Conservation (phyloP, 1,140 invertebrate species). For the Lycorma delicatula region DNA sequence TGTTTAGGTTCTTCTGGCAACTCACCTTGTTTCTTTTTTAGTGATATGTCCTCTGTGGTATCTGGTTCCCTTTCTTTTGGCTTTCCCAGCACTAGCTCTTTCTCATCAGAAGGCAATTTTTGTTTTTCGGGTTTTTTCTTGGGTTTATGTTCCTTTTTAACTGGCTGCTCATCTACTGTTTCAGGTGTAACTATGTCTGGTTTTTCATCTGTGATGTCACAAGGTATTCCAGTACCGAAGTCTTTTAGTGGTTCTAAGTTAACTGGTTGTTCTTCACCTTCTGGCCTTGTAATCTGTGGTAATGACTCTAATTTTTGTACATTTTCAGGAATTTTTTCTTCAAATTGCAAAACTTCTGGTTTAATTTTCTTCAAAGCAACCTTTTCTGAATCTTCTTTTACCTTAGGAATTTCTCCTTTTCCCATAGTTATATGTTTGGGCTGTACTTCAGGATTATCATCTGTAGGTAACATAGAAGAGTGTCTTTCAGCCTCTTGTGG, state of each 20-base stretch:
- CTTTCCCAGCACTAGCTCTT: conserved; percentile 23
- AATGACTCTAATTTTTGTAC: conserved; percentile 25
- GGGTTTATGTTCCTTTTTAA: conserved; percentile 14
- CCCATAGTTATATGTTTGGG: too few species aligned
- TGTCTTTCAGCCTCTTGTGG: too few species aligned
- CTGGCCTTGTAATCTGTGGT: conserved; percentile 23
- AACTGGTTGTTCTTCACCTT: conserved; percentile 25
- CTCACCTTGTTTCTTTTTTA: conserved; percentile 19
- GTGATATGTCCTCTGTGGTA: conserved; percentile 18
- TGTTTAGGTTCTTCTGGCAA: conserved; percentile 11
- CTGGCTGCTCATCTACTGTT: conserved; percentile 13
- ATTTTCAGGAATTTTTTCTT: conserved; percentile 29
- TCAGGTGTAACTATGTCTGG: conserved; percentile 8
- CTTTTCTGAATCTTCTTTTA: conserved; percentile 27
- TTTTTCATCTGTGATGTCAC: conserved; percentile 7
- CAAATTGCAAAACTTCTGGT: conserved; percentile 25
- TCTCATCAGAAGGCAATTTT: conserved; percentile 13
- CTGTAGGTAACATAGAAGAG: too few species aligned
- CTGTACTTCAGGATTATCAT: too few species aligned
- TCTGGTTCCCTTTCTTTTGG: conserved; percentile 18
- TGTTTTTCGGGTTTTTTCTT: conserved; percentile 13
- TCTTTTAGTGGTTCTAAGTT: conserved; percentile 23
- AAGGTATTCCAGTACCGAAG: neutral
- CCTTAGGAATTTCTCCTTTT: conserved; percentile 25
- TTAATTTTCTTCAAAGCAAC: conserved; percentile 32